Evolutionary conservation across 2,113 vertebrate genomes (phyloP).

Genomic region (Podilymbus podiceps): DNA sequence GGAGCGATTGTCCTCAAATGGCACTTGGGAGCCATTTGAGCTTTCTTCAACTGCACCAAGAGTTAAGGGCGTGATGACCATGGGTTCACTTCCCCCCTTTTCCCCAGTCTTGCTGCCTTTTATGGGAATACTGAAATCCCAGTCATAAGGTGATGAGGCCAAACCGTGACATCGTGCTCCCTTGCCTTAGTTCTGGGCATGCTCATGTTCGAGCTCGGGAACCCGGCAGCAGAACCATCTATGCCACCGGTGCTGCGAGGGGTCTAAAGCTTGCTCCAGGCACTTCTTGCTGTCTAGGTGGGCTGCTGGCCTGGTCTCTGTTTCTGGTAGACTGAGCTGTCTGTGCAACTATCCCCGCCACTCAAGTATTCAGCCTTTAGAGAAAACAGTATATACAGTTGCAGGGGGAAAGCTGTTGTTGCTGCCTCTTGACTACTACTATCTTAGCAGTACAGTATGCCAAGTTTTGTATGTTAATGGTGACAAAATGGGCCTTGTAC

Average conservation of each 20-base stretch:
- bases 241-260: rapidly evolving
- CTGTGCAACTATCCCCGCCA: not conserved
- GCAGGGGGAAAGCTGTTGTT: not conserved
- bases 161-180: not conserved
- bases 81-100: not conserved
- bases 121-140: not conserved
- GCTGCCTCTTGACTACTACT: not conserved
- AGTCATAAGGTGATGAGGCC: not conserved
- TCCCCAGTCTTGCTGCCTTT: not conserved
- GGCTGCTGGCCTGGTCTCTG: not conserved
- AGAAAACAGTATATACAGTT: not conserved
- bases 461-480: not conserved
- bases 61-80: not conserved
- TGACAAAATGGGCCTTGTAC: not conserved
- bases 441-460: not conserved
- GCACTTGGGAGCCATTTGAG: not conserved
- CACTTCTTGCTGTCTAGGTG: not conserved
- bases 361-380: not conserved
- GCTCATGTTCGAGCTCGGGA: not conserved
- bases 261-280: not conserved
- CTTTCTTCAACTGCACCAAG: not conserved
- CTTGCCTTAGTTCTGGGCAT: not conserved
- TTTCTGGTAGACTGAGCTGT: not conserved
- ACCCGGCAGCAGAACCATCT: not conserved
- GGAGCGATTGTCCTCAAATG: not conserved